phyloP scores from a whole-genome alignment of 2,113 vertebrate species.

The Gorilla gorilla region DNA sequence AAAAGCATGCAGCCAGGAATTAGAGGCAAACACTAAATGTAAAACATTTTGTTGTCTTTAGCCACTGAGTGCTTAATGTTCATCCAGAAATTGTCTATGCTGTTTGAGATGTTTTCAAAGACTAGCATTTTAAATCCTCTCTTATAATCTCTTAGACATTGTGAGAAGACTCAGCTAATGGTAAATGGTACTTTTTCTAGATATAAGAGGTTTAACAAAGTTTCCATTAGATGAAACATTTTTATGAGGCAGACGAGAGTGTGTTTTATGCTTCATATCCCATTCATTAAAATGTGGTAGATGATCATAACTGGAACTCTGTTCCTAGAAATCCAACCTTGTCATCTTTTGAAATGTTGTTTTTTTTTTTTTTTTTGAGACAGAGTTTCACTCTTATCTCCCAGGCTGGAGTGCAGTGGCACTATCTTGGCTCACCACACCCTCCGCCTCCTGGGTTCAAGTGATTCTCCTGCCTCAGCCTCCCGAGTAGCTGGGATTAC shows the following conservation, averaged over 20 bases:
- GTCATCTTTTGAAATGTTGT: neutral
- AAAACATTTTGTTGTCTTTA: slow-evolving; percentile 13
- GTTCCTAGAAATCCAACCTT: neutral
- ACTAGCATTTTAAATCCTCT: neutral
- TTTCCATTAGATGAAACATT: slow-evolving; percentile 52
- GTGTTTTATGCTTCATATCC: slow-evolving; percentile 30
- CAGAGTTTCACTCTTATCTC: no score
- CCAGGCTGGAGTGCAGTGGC: no score
- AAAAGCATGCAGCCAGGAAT: neutral
- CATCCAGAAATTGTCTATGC: slow-evolving; percentile 1
- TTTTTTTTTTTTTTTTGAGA: no score
- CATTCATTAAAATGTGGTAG: slow-evolving; percentile 52
- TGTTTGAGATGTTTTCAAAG: slow-evolving; percentile 26
- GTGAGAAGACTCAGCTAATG: slow-evolving; percentile 49
- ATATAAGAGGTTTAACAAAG: slow-evolving; percentile 52
- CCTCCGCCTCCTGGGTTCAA: no score
- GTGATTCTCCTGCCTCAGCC: no score
- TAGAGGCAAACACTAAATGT: neutral
- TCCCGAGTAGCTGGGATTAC: no score
- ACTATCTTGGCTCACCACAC: no score
- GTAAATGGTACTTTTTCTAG: slow-evolving; percentile 51
- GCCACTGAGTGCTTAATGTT: neutral
- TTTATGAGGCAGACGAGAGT: neutral
- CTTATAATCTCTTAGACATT: neutral
- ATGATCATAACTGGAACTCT: neutral